phyloP scores from a whole-genome alignment of 2,797 vertebrate species.

The Ambastaia sidthimunki region DNA sequence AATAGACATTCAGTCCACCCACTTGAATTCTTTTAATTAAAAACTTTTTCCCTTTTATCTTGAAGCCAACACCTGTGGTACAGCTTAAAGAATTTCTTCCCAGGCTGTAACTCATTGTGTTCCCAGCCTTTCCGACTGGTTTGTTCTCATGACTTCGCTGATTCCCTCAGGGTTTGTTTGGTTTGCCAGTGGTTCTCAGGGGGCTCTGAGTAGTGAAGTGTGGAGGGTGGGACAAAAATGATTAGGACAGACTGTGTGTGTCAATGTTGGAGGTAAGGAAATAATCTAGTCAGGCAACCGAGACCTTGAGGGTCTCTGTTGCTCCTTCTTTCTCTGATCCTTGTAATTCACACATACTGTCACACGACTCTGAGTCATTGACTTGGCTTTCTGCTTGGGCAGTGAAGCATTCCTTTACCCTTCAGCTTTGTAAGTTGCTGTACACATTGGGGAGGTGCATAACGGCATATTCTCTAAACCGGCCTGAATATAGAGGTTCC shows the following conservation, averaged over 20 bases:
- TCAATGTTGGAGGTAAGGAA: conserved; percentile 30
- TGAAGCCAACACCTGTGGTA: conserved; percentile 4
- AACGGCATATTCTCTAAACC: neutral
- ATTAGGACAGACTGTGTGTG: conserved; percentile 43
- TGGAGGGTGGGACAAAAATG: conserved; percentile 32
- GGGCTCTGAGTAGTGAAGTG: conserved; percentile 25
- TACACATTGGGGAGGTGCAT: neutral
- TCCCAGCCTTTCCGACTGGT: conserved; percentile 1
- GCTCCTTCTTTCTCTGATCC: conserved; percentile 8
- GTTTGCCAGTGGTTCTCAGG: conserved; percentile 16
- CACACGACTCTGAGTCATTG: neutral
- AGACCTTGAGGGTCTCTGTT: conserved; percentile 27
- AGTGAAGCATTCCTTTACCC: neutral
- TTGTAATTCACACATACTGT: conserved; percentile 21
- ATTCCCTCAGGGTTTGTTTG: conserved; percentile 37
- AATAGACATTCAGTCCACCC: neutral
- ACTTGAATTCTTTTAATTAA: neutral
- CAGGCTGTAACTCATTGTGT: conserved; percentile 23
- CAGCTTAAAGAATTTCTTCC: neutral
- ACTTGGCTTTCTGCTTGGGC: neutral
- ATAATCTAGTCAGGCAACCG: conserved; percentile 25
- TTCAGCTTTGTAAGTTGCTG: neutral
- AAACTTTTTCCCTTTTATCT: neutral
- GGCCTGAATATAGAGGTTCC: neutral
- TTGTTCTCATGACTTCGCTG: conserved; percentile 17